Conservation (phyloP, 2,797 vertebrate genomes). For the Neosalanx taihuensis region DNA sequence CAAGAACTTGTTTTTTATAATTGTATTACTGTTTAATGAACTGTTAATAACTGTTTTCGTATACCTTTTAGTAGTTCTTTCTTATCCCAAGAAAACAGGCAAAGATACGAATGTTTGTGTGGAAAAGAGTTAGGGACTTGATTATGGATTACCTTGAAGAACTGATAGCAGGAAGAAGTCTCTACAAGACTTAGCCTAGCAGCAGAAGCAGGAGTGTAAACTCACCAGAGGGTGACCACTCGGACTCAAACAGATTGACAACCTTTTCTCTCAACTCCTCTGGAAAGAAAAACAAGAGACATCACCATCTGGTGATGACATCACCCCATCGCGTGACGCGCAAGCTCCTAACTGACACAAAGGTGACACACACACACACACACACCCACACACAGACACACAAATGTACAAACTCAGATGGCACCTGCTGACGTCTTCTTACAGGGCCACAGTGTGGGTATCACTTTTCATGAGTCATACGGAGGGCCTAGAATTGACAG, state of each 20-base stretch:
- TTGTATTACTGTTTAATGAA: no score
- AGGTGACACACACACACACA: conserved; percentile 32
- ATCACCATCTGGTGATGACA: conserved; percentile 59
- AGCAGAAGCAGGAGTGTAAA: conserved; percentile 30
- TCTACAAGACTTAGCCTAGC: conserved; percentile 33
- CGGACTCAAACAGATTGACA: conserved; percentile 56
- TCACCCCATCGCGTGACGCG: conserved; percentile 37
- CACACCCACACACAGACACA: conserved; percentile 19
- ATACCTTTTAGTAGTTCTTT: no score
- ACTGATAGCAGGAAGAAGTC: conserved; percentile 32
- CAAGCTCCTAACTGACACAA: conserved; percentile 25
- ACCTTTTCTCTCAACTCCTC: conserved; percentile 42
- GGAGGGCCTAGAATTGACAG: conserved; percentile 53
- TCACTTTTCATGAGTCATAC: conserved; percentile 52
- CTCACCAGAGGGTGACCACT: conserved; percentile 58
- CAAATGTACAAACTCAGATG: conserved; percentile 34
- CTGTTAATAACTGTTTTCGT: no score
- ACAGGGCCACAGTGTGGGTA: conserved; percentile 40
- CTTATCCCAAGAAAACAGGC: no score
- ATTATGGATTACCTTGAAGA: conserved; percentile 58
- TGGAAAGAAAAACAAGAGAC: conserved; percentile 48
- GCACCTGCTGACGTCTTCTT: conserved; percentile 54
- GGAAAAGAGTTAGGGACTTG: neutral
- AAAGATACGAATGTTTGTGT: neutral
- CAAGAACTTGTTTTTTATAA: no score